Conservation (phyloP, 2,113 vertebrate species). For the Hemichromis elongatus region DNA sequence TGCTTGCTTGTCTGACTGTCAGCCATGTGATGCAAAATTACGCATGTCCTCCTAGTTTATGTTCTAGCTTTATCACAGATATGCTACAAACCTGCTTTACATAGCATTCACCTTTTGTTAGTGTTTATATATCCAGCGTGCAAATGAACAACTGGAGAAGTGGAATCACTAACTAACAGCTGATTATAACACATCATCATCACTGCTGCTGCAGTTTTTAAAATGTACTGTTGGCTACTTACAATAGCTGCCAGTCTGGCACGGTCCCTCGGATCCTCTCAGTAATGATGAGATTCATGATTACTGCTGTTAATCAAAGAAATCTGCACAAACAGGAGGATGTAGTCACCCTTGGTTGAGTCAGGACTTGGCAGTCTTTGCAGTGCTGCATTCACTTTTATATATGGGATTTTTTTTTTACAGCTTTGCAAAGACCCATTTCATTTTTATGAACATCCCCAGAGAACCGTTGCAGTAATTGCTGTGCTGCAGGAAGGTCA, state of each 20-base stretch:
- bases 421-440: constrained; percentile 29
- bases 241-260: neutral
- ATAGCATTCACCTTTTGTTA: neutral
- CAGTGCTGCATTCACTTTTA: constrained; percentile 23
- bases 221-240: neutral
- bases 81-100: neutral
- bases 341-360: constrained; percentile 1
- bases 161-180: neutral
- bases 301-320: constrained; percentile 7
- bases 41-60: neutral
- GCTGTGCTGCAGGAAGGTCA: constrained; percentile 51
- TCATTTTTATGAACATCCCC: constrained; percentile 49
- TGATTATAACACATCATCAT: neutral
- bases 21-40: neutral
- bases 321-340: constrained; percentile 6
- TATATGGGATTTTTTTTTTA: constrained; percentile 8
- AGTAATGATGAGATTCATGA: constrained; percentile 13
- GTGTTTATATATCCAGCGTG: neutral
- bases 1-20: neutral
- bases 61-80: neutral
- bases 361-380: constrained; percentile 36
- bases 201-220: neutral
- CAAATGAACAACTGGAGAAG: neutral
- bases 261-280: neutral
- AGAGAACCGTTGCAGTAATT: constrained; percentile 44